These are phyloP conservation scores for Stichopus horrens DNA, from an alignment of 53 echinoderm and acorn worm species.

Conservation along the genomic window DNA sequence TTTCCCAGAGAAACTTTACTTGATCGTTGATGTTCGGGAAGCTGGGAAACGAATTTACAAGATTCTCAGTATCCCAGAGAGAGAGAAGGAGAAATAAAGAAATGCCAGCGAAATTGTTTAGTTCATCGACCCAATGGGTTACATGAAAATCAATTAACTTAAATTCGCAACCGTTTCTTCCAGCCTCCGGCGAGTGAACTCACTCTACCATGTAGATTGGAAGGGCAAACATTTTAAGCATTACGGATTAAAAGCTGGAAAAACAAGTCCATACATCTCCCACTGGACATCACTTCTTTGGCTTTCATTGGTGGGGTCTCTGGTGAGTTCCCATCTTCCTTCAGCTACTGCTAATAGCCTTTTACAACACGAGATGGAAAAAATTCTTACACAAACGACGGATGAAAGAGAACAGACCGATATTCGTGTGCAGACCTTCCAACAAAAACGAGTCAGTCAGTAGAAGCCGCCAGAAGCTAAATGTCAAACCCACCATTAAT, in stretches of 20 bases:
- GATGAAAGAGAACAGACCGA: conserved; percentile 42
- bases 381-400: conserved; percentile 19
- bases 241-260: conserved; percentile 39
- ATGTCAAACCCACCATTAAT: conserved; percentile 23
- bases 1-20: too few relatives aligned
- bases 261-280: conserved; percentile 35
- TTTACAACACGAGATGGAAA: conserved; percentile 13
- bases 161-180: conserved; percentile 1
- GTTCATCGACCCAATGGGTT: conserved; percentile 36
- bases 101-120: background rate
- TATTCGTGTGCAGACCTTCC: background rate
- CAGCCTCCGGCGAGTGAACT: conserved; percentile 27
- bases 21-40: too few relatives aligned
- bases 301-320: conserved; percentile 10
- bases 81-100: too few relatives aligned
- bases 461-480: conserved; percentile 18
- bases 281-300: conserved; percentile 38
- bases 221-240: conserved; percentile 47
- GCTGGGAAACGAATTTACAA: too few relatives aligned
- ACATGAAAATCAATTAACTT: conserved; percentile 33
- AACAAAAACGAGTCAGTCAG: background rate
- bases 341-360: conserved; percentile 19
- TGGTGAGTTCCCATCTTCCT: background rate
- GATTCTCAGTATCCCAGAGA: too few relatives aligned
- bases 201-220: conserved; percentile 39